Evolutionary conservation across 1,140 invertebrate genomes (phyloP).

Genomic region (Metaphire vulgaris): DNA sequence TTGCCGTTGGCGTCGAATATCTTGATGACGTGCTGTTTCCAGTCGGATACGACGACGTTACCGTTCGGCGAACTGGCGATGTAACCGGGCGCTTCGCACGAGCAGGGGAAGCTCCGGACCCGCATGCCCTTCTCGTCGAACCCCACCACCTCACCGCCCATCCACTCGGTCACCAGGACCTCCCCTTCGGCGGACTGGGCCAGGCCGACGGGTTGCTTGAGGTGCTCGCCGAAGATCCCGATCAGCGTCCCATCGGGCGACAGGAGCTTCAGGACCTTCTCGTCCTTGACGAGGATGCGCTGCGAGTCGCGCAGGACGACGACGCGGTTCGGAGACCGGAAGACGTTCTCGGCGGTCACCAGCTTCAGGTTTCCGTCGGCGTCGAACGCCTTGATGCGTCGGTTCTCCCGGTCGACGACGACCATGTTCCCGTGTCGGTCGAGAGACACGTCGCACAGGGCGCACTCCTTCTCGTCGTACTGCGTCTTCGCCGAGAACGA

Average conservation of each 20-base stretch:
- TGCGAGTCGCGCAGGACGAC: conserved; percentile 14
- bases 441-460: conserved; percentile 26
- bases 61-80: conserved; percentile 10
- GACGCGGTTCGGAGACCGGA: conserved; percentile 25
- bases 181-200: conserved; percentile 21
- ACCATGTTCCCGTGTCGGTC: conserved; percentile 17
- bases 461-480: conserved; percentile 24
- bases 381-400: conserved; percentile 28
- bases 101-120: conserved; percentile 17
- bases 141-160: conserved; percentile 17
- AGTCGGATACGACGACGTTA: conserved; percentile 20
- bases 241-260: conserved; percentile 17
- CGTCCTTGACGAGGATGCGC: conserved; percentile 27
- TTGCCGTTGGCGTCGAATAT: conserved; percentile 26
- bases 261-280: conserved; percentile 26
- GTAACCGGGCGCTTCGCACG: conserved; percentile 29
- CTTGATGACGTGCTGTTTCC: conserved; percentile 29
- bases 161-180: conserved; percentile 30
- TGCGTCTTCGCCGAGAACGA: conserved; percentile 20
- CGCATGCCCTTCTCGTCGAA: conserved; percentile 19
- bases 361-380: conserved; percentile 8
- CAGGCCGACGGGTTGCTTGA: conserved; percentile 29
- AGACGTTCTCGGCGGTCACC: conserved; percentile 15
- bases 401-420: conserved; percentile 28
- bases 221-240: conserved; percentile 10